Conservation (phyloP, 2,888 invertebrate genomes). For the Opisthograptis luteolata region DNA sequence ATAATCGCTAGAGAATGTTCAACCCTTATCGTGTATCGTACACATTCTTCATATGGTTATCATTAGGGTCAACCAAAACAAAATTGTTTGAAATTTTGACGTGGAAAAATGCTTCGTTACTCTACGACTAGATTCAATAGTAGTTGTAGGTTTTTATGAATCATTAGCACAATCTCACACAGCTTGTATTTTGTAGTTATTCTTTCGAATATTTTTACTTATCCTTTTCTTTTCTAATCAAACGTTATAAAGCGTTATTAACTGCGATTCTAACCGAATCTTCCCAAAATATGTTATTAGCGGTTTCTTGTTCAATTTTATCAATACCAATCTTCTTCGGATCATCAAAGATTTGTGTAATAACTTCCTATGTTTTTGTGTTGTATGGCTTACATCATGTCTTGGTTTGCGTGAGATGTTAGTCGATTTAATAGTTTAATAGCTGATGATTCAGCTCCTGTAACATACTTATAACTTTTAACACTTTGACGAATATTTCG, state of each 20-base stretch:
- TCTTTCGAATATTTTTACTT: not conserved
- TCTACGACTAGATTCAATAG: not conserved
- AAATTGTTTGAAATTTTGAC: conserved; percentile 8
- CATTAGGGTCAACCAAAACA: conserved; percentile 15
- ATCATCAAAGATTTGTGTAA: conserved; percentile 31
- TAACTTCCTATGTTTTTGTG: conserved; percentile 53
- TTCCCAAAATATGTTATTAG: not conserved
- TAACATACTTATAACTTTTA: no score
- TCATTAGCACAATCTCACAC: no score
- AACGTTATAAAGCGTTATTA: no score
- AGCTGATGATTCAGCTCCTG: conserved; percentile 41
- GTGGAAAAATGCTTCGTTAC: not conserved
- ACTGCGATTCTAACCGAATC: no score
- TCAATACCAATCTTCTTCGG: conserved; percentile 10
- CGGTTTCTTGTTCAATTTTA: conserved; percentile 3
- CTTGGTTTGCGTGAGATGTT: conserved; percentile 38
- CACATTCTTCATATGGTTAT: conserved; percentile 14
- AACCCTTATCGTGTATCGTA: conserved; percentile 4
- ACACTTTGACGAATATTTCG: no score
- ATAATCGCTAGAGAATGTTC: not conserved
- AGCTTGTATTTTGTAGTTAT: not conserved
- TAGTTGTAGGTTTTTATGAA: not conserved
- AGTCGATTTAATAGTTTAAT: conserved; percentile 17
- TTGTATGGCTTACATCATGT: conserved; percentile 53
- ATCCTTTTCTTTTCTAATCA: no score